phyloP scores from a whole-genome alignment of 2,888 invertebrate species.

The Dynastes maya region DNA sequence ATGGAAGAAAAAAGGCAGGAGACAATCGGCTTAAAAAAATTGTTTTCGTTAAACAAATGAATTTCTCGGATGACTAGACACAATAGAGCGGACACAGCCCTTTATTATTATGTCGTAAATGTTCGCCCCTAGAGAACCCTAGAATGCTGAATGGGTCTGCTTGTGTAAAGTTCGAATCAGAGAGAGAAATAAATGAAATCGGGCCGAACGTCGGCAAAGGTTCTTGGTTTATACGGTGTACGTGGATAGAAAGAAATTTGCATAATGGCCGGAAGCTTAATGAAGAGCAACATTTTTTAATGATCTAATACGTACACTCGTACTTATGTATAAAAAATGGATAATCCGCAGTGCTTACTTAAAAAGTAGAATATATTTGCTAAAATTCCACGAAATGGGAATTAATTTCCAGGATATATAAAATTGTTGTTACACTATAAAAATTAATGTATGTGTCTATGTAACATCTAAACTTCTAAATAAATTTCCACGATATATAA shows the following conservation, averaged over 20 bases:
- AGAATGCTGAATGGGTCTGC: background rate
- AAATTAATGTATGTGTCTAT: no score
- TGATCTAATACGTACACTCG: background rate
- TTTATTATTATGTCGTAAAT: constrained; percentile 12
- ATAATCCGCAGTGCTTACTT: no score
- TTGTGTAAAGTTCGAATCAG: constrained; percentile 9
- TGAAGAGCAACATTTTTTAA: constrained; percentile 7
- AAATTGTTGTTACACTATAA: no score
- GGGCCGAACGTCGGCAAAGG: constrained; percentile 10
- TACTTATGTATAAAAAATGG: no score
- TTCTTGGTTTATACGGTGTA: background rate
- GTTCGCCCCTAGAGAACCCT: background rate
- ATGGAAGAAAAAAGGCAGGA: constrained; percentile 14
- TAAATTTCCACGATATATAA: no score
- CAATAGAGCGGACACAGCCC: constrained; percentile 10
- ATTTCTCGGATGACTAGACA: constrained; percentile 26
- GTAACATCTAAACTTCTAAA: no score
- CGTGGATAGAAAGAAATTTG: constrained; percentile 9
- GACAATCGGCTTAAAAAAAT: constrained; percentile 34
- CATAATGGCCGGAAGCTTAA: background rate
- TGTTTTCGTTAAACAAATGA: constrained; percentile 36
- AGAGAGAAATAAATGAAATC: constrained; percentile 13
- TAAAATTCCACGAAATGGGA: no score
- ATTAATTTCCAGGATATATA: no score
- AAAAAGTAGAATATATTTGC: no score